These are phyloP conservation scores for Mesitornis unicolor DNA, from an alignment of 2,113 vertebrate species.

Conservation along the genomic window DNA sequence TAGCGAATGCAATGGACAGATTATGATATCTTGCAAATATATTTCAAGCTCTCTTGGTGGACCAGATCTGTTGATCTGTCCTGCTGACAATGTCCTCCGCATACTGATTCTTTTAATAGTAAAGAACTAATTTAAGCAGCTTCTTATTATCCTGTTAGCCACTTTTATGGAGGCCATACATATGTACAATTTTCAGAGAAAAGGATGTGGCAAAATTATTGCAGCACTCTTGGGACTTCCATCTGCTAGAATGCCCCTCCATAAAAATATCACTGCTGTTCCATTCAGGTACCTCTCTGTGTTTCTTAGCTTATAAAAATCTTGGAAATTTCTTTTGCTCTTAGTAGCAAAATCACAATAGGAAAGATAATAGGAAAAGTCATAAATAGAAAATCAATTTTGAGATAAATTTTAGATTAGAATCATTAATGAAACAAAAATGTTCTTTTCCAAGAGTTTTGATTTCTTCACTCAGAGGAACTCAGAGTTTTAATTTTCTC, in stretches of 20 bases:
- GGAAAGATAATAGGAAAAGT: background rate
- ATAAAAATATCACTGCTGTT: background rate
- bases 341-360: background rate
- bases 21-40: background rate
- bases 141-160: background rate
- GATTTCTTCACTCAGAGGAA: background rate
- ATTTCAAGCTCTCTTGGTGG: background rate
- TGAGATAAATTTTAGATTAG: background rate
- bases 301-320: background rate
- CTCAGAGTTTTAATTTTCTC: background rate
- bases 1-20: background rate
- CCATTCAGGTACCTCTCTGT: background rate
- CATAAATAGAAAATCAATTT: background rate
- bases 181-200: background rate
- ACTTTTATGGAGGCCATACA: background rate
- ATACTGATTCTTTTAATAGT: background rate
- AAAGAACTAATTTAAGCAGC: background rate
- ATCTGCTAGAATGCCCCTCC: background rate
- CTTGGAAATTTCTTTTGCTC: background rate
- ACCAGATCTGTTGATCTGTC: background rate
- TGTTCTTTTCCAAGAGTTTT: background rate
- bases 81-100: background rate
- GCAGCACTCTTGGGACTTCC: background rate
- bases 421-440: background rate
- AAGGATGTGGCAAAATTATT: background rate